A percentile compares a stretch with the other conserved stretches of the same genome.
phyloP scores from a whole-genome alignment of 2,797 vertebrate species.

The Brotogeris chrysoptera region DNA sequence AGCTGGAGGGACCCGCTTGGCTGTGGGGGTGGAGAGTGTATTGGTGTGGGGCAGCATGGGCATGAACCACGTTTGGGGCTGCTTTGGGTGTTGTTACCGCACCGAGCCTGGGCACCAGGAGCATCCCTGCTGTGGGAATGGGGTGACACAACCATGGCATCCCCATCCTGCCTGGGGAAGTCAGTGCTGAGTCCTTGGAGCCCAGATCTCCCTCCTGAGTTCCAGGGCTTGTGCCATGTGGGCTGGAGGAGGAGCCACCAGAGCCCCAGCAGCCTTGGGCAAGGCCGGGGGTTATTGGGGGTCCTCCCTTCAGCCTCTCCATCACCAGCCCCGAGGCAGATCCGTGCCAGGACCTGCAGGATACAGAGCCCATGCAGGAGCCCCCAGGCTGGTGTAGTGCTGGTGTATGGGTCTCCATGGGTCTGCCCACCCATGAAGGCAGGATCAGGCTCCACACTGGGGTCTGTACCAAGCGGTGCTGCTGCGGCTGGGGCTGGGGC shows the following conservation, averaged over 20 bases:
- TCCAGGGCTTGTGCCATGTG: neutral
- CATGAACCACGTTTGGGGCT: neutral
- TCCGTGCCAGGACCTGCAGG: fast-evolving
- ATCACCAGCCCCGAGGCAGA: neutral
- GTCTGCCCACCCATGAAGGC: neutral
- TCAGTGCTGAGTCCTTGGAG: neutral
- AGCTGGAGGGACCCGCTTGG: neutral
- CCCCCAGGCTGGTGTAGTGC: neutral
- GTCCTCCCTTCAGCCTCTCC: neutral
- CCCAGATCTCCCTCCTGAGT: neutral
- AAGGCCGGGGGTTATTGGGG: neutral
- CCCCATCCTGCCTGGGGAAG: neutral
- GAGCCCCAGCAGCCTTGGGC: neutral
- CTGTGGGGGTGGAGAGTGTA: neutral
- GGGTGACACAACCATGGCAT: neutral
- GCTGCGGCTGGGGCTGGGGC: neutral
- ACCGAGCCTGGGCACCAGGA: neutral
- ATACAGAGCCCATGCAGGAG: fast-evolving
- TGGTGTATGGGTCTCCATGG: neutral
- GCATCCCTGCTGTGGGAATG: neutral
- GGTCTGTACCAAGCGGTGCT: neutral
- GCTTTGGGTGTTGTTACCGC: neutral
- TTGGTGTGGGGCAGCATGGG: fast-evolving
- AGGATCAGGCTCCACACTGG: neutral
- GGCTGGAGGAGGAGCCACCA: neutral